Base-by-base conservation (phyloP, 2,888 invertebrate species). In the Chouioia cunea region DNA sequence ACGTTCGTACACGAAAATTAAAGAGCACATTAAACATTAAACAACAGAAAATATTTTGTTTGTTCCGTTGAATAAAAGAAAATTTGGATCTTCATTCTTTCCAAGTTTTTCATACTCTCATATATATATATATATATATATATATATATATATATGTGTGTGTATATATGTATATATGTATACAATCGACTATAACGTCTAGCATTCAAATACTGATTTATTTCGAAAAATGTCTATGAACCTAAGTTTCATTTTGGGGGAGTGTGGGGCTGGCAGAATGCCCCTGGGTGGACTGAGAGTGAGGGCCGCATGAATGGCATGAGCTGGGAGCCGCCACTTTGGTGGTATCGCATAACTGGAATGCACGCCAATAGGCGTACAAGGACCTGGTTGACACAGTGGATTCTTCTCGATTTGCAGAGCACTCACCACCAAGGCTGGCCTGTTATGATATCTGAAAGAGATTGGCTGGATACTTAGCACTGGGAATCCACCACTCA, bases 231-330 rank as follows among this genome's bases (percentile, higher is more conserved):
- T 79, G 74, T 77, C 77, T 76, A 81, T 84, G 80, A 87, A 95
- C 95, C 96, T 95, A 86, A 96, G 89, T 88, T 96, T 96, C 92
- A 96, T 93, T 89, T 96, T 96, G 75, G 96, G 96, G 81, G 95
- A 95, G 78, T 93, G 92, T 80, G 94, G 94, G 75, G 92, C 90
- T 79, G 82, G 81, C 78, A 84, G 82, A 70, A 80, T 77, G 77
- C 85, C 85, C 48, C 82, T 80, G 74, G 86, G 84, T 75, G 90
- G 89, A 79, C 91, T 90, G 81, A 91, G 86, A 80, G 90, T 90
- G 76, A 93, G 91, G 78, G 93, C 90, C 87, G 90, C 90, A 84
- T 92, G 90, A 80, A 91, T 81, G 87, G 87, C 75, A 88, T 62
- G 88, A 86, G 77, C 85, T 80, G 76, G 88, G 87, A 80, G 87